phyloP scores from a whole-genome alignment of 1,140 invertebrate genomes.

The Drosophila leontia region DNA sequence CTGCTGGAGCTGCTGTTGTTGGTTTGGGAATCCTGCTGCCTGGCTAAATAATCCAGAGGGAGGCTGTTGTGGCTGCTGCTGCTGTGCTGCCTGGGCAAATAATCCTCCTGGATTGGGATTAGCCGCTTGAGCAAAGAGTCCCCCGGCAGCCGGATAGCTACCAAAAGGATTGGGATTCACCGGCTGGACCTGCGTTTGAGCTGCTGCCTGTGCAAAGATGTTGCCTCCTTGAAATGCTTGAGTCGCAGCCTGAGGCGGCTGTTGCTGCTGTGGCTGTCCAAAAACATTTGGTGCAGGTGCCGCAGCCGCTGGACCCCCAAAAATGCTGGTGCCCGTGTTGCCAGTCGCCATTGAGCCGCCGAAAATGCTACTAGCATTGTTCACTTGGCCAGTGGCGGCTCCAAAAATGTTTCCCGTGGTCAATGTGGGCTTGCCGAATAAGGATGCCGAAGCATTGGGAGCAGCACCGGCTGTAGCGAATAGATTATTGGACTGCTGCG shows the following conservation, averaged over 20 bases:
- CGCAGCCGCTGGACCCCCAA: constrained; percentile 17
- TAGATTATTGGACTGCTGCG: constrained; percentile 44
- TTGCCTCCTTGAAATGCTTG: constrained; percentile 36
- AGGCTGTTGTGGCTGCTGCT: constrained; percentile 25
- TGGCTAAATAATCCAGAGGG: constrained; percentile 48
- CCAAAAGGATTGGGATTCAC: constrained; percentile 47
- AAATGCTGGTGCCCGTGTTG: constrained; percentile 32
- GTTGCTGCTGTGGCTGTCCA: constrained; percentile 35
- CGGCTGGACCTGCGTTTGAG: constrained; percentile 34
- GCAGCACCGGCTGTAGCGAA: constrained; percentile 35
- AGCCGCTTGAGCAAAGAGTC: constrained; percentile 44
- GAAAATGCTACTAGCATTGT: constrained; percentile 40
- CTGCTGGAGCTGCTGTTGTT: constrained; percentile 37
- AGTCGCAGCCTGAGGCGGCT: constrained; percentile 20
- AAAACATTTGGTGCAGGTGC: constrained; percentile 33
- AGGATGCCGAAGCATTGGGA: constrained; percentile 9
- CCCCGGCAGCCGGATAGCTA: constrained; percentile 42
- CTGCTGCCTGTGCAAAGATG: constrained; percentile 49
- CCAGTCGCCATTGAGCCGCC: constrained; percentile 11
- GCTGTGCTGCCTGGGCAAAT: constrained; percentile 34
- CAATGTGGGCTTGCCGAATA: constrained; percentile 59
- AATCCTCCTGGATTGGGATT: constrained; percentile 25
- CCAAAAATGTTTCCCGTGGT: constrained; percentile 51
- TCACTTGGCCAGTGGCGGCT: neutral
- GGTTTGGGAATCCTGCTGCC: constrained; percentile 29